Evolutionary conservation across 2,113 vertebrate species (phyloP).

Genomic region (Chamaetylas fuelleborni): DNA sequence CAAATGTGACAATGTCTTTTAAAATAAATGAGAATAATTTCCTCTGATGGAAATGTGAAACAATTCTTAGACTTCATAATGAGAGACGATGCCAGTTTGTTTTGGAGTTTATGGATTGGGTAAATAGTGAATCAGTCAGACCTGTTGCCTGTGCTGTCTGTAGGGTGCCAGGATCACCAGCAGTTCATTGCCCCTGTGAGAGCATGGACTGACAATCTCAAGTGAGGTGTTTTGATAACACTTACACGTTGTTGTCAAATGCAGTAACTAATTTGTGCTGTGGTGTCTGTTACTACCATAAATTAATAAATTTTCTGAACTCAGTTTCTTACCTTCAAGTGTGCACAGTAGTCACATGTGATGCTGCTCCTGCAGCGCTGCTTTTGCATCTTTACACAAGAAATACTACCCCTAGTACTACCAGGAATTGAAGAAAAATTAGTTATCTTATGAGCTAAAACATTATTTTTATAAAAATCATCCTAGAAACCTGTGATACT

Average conservation of each 20-base stretch:
- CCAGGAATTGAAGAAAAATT: background rate
- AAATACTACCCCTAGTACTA: background rate
- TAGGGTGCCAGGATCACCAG: background rate
- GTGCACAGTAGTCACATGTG: accelerated
- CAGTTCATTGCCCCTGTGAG: background rate
- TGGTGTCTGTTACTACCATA: background rate
- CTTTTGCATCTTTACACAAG: background rate
- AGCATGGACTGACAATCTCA: accelerated
- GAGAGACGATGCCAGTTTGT: background rate
- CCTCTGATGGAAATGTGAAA: background rate
- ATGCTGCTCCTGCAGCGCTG: background rate
- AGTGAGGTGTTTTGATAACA: background rate
- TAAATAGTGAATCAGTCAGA: background rate
- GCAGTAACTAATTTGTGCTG: background rate
- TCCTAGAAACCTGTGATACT: background rate
- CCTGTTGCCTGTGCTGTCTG: background rate
- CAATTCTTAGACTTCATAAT: background rate
- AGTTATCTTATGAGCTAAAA: background rate
- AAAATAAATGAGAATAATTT: background rate
- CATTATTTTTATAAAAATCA: background rate
- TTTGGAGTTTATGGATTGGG: background rate
- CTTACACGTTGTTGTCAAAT: background rate
- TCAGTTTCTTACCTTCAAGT: background rate
- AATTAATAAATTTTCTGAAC: background rate
- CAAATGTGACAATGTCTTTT: background rate